These are phyloP conservation scores for Xanthorhoe designata DNA, from an alignment of 2,888 invertebrate genomes.

Conservation along the genomic window DNA sequence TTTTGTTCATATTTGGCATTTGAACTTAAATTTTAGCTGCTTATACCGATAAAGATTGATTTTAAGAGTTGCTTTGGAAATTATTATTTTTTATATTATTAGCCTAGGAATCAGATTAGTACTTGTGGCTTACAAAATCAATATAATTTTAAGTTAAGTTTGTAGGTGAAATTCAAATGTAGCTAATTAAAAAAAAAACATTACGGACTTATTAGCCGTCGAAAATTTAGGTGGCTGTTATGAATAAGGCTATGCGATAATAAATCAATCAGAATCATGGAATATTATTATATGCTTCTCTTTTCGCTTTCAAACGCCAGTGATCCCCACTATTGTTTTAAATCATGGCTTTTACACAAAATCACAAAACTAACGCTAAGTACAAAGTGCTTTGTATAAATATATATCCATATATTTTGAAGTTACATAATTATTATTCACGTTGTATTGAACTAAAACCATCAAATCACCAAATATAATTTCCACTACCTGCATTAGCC, in stretches of 20 bases:
- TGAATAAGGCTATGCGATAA: neutral
- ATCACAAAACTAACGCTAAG: constrained; percentile 63
- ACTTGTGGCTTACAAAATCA: no score
- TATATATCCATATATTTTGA: constrained; percentile 54
- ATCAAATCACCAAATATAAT: constrained; percentile 82
- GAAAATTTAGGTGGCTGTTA: no score
- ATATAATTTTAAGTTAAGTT: no score
- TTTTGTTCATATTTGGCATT: no score
- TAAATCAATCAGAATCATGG: constrained; percentile 1
- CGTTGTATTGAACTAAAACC: constrained; percentile 71
- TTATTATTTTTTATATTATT: no score
- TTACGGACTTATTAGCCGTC: no score
- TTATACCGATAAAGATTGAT: no score
- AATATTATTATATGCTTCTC: neutral
- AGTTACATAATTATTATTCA: constrained; percentile 62
- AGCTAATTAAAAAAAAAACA: no score
- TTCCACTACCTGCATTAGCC: constrained; percentile 83
- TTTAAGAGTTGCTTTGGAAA: no score
- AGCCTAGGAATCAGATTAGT: no score
- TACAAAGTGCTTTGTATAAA: constrained; percentile 82
- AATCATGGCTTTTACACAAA: constrained; percentile 24
- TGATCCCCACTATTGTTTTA: constrained; percentile 11
- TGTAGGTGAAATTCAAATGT: no score
- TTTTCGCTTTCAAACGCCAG: constrained; percentile 1
- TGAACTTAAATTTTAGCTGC: no score